Percentiles rank a stretch among this genome's conserved stretches.
Evolutionary conservation across 2,113 vertebrate genomes (phyloP).

Genomic region (Dendrocopos noguchii): DNA sequence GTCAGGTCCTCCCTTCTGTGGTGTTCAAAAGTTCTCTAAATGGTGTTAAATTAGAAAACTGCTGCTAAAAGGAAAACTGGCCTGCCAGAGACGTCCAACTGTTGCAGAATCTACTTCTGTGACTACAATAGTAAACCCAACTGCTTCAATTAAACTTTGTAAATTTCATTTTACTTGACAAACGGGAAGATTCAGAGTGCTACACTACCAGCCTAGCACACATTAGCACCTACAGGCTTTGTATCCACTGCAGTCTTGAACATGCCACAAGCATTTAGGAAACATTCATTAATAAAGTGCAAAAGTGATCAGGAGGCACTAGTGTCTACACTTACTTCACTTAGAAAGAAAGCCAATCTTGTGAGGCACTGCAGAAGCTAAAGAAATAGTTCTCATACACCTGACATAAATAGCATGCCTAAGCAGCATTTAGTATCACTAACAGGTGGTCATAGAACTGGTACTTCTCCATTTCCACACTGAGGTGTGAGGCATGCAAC

Average conservation of each 20-base stretch:
- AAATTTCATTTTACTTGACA: background rate
- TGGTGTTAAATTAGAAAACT: background rate
- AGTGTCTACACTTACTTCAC: background rate
- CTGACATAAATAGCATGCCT: slow-evolving; percentile 45
- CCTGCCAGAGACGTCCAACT: background rate
- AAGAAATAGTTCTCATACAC: slow-evolving; percentile 32
- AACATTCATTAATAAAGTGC: background rate
- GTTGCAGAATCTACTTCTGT: background rate
- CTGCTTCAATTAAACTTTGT: background rate
- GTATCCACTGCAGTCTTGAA: background rate
- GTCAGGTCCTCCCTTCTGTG: background rate
- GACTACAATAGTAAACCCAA: background rate
- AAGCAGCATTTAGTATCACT: slow-evolving; percentile 37
- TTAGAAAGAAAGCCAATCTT: background rate
- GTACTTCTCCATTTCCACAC: slow-evolving; percentile 9
- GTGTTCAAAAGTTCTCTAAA: background rate
- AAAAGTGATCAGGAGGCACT: background rate
- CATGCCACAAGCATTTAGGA: background rate
- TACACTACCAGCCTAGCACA: background rate
- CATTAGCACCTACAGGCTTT: background rate
- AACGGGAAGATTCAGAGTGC: background rate
- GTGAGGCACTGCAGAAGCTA: background rate
- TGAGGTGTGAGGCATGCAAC: background rate
- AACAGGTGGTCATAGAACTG: slow-evolving; percentile 41
- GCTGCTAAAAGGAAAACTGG: background rate